Conservation (phyloP, 2,888 invertebrate genomes). For the Tyria jacobaeae region DNA sequence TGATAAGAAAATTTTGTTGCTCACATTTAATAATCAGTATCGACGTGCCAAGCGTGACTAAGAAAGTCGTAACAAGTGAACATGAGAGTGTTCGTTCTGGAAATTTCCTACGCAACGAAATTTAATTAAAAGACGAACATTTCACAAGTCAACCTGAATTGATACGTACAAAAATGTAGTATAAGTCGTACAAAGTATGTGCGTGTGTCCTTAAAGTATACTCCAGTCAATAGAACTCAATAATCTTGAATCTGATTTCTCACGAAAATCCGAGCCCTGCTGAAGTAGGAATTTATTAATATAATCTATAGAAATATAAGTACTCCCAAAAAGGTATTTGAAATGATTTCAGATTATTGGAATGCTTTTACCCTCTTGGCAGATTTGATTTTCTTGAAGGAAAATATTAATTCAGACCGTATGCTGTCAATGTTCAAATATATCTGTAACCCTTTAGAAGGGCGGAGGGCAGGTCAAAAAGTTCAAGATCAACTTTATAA, state of each 20-base stretch:
- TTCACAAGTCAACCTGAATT: no score
- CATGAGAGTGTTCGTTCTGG: background rate
- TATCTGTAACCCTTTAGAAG: background rate
- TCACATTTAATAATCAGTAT: background rate
- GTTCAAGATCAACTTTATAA: no score
- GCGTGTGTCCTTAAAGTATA: background rate
- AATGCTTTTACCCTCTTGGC: conserved; percentile 34
- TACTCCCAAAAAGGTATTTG: conserved; percentile 21
- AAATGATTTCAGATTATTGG: conserved; percentile 40
- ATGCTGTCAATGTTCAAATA: background rate
- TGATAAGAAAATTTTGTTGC: background rate
- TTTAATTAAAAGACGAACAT: no score
- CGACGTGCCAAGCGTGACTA: background rate
- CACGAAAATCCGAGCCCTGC: conserved; percentile 7
- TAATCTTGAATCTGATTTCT: conserved; percentile 14
- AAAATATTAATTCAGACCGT: conserved; percentile 11
- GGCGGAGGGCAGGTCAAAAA: no score
- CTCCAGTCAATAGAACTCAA: conserved; percentile 8
- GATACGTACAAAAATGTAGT: background rate
- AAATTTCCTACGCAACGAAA: background rate
- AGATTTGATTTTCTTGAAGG: conserved; percentile 29
- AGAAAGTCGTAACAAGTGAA: background rate
- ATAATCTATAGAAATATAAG: conserved; percentile 23
- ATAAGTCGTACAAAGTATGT: background rate
- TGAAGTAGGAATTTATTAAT: conserved; percentile 19